A percentile compares a stretch with the other conserved stretches of the same genome.
These are phyloP conservation scores for Dugesia japonica DNA, from an alignment of 2,888 invertebrate genomes.

Conservation along the genomic window DNA sequence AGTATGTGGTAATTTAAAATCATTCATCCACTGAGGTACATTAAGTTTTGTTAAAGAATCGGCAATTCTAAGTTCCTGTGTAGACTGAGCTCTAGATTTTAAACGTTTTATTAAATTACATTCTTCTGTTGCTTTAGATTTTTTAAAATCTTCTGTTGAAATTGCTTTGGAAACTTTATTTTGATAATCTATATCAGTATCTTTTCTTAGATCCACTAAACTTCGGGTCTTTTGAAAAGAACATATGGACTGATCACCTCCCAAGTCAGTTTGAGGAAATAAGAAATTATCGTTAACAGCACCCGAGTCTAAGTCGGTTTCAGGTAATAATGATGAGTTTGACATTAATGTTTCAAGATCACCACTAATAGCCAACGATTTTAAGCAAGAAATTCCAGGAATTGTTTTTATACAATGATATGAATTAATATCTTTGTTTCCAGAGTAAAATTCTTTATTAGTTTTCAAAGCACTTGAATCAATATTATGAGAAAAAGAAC, in stretches of 20 bases:
- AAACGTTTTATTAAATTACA: constrained; percentile 25
- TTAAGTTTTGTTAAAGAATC: constrained; percentile 27
- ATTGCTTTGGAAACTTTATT: neutral
- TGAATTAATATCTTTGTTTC: neutral
- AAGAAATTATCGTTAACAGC: neutral
- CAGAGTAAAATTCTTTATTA: neutral
- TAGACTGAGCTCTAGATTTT: constrained; percentile 21
- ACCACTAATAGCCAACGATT: neutral
- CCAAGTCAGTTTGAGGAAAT: neutral
- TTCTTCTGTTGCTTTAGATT: neutral
- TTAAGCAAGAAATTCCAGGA: neutral
- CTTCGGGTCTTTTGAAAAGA: neutral
- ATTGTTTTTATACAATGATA: neutral
- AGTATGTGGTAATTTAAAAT: neutral
- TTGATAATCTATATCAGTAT: neutral
- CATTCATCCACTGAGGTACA: constrained; percentile 29
- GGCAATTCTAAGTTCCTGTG: constrained; percentile 30
- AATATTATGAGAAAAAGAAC: neutral
- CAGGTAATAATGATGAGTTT: neutral
- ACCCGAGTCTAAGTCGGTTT: neutral
- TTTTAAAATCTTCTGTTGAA: neutral
- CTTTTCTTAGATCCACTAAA: neutral
- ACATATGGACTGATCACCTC: neutral
- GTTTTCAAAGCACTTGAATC: neutral
- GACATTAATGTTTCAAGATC: neutral